Base-by-base conservation (phyloP, 2,797 vertebrate species). In the Lepilemur ruficaudatus region DNA sequence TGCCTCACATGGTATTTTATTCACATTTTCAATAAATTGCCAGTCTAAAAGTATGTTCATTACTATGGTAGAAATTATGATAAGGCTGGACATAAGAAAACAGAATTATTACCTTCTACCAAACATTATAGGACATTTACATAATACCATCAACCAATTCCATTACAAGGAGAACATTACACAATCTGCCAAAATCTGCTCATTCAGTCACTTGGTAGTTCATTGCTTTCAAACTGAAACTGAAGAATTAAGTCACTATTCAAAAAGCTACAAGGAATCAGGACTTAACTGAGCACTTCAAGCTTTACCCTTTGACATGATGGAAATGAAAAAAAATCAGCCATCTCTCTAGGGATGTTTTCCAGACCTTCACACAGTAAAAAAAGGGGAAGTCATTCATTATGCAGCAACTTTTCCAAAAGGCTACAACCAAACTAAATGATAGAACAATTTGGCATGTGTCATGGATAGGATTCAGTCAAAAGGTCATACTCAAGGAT, bases 11-110 rank as follows among this genome's bases (percentile, higher is more conserved):
- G 32, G 76, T 84, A 83, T 97, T 97, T 98, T 81, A 95, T 91
- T 95, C 97, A 97, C 65, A 89, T 95, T 97, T 98, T 96, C 93
- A 97, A 97, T 96, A 97, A 97, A 97, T 96, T 96, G 76, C 28
- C 59, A 93, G 50, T 73, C 70, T 95, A 97, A 93, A 89, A 95
- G 89, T 83, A 70, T 97, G 67, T 86, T 95, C 80, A 96, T 15
- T 63, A 93, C 92, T 89, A 69, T 80, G 57, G 32, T 90, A 97
- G 91, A 18, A 97, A 95, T 97, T 95, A 92, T 73, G 15, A 94
- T n/a, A 59, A 88, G 78, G 41, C 35, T 91, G 94, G 32, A 96
- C 97, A 94, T 93, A 96, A 96, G 92, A 97, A 97, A 97, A 88
- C 18, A 92, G 83, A 89, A 93, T 94, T 96, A 96, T 97, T 97